phyloP scores from a whole-genome alignment of 2,888 invertebrate genomes.

The Campoplex capitator region DNA sequence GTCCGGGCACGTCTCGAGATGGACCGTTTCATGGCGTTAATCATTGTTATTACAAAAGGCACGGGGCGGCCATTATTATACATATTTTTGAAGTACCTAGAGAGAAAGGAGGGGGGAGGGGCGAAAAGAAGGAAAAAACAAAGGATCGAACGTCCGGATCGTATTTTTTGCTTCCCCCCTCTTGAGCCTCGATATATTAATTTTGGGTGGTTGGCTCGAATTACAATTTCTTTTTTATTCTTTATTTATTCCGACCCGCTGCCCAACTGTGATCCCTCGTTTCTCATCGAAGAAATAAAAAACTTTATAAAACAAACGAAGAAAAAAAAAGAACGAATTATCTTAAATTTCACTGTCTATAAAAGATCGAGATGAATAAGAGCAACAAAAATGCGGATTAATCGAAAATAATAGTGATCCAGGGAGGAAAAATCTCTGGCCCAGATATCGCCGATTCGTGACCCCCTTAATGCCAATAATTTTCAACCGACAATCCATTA shows the following conservation, averaged over 20 bases:
- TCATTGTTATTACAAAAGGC: conserved; percentile 81
- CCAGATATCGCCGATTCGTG: neutral
- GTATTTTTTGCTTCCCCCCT: conserved; percentile 20
- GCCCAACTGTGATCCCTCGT: conserved; percentile 71
- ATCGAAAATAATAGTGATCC: conserved; percentile 17
- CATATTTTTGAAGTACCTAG: conserved; percentile 31
- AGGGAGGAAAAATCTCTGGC: neutral
- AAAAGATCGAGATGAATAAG: neutral
- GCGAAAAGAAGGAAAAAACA: conserved; percentile 5
- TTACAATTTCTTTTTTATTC: conserved; percentile 74
- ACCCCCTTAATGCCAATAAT: conserved; percentile 16
- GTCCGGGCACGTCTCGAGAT: conserved; percentile 72
- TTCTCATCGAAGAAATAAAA: neutral
- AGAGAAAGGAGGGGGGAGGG: neutral
- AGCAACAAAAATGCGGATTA: neutral
- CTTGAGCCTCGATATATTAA: conserved; percentile 69
- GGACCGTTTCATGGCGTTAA: conserved; percentile 81
- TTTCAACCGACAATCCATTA: conserved; percentile 22
- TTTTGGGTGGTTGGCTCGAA: conserved; percentile 74
- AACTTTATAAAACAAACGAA: neutral
- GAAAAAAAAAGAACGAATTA: neutral
- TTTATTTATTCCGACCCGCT: conserved; percentile 60
- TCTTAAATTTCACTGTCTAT: neutral
- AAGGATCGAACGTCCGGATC: conserved; percentile 41
- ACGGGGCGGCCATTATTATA: conserved; percentile 70